phyloP scores from a whole-genome alignment of 2,113 vertebrate genomes.

The Archocentrus centrarchus region DNA sequence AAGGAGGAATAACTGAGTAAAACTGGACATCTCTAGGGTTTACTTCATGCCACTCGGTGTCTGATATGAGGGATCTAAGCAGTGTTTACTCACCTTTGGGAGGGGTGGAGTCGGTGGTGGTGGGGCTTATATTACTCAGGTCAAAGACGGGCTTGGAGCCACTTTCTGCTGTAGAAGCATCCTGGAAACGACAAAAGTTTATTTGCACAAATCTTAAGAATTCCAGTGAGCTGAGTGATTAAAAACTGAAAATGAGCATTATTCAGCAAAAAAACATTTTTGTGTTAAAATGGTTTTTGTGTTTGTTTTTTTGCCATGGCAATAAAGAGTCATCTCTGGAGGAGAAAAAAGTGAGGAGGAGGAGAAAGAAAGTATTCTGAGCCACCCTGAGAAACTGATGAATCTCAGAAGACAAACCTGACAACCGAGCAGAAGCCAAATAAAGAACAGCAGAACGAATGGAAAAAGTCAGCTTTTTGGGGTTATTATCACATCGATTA shows the following conservation, averaged over 20 bases:
- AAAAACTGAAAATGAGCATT: background rate
- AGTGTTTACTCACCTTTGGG: constrained; percentile 55
- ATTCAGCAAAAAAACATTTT: background rate
- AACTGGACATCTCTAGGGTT: background rate
- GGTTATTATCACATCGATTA: too few species aligned
- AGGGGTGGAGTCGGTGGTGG: constrained; percentile 25
- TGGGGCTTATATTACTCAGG: constrained; percentile 48
- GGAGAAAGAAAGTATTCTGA: too few species aligned
- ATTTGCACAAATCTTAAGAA: background rate
- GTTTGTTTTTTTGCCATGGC: too few species aligned
- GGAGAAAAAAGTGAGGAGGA: too few species aligned
- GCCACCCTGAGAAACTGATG: too few species aligned
- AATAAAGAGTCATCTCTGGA: background rate
- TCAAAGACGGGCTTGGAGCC: constrained; percentile 50
- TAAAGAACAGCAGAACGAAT: background rate
- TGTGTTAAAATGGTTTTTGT: too few species aligned
- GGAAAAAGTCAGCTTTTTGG: too few species aligned
- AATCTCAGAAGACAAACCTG: too few species aligned
- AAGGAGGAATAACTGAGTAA: background rate
- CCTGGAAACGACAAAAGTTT: constrained; percentile 27
- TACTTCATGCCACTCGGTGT: background rate
- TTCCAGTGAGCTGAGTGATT: background rate
- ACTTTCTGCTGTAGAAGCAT: constrained; percentile 7
- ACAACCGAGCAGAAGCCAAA: background rate
- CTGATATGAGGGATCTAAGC: background rate